Base-by-base conservation (phyloP, 2,888 invertebrate genomes). In the Volucella bombylans region DNA sequence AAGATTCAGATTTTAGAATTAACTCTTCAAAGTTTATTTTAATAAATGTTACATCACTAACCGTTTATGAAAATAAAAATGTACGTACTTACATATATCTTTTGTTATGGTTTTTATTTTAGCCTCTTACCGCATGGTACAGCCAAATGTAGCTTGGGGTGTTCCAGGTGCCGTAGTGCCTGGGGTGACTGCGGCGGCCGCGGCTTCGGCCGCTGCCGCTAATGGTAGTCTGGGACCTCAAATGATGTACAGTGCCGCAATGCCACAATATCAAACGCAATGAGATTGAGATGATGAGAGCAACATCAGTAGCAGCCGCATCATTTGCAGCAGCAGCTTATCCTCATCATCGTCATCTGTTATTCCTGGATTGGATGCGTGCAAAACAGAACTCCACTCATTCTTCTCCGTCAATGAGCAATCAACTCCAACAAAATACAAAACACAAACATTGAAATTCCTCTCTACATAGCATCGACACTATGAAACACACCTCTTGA, bases 201-300 rank as follows among this genome's bases (percentile, higher is more conserved):
- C 93, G 74, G 92, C 92, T 82, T 92, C 92, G 49, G 92, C 92
- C 67, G 91, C 91, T 81, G 91, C 87, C 85, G 91, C 93, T 90
- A 93, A 93, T 87, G 94, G 93, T 87, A 93, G 93, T 88, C 93
- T 94, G 90, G 90, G 92, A 91, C 93, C 94, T 91, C 93, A 93
- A 92, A 93, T 93, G 89, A 94, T 95, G 95, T 95, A 95, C 89
- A 93, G 93, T 90, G 90, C 92, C 88, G 93, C 95, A 91, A 95
- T 96, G 93, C 95, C 95, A 90, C 95, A 96, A 93, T 97, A 96
- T 93, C 96, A 95, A 90, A 94, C 96, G 92, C 96, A 97, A 95
- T 96, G 96, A 95, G 90, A 88, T 87, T 89, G 87, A 90, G 87
- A 81, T 81, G 81, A 85, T 92, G 90, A 82, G 86, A 86, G 61